phyloP scores from a whole-genome alignment of 2,797 vertebrate genomes.

The Hoplostethus mediterraneus region DNA sequence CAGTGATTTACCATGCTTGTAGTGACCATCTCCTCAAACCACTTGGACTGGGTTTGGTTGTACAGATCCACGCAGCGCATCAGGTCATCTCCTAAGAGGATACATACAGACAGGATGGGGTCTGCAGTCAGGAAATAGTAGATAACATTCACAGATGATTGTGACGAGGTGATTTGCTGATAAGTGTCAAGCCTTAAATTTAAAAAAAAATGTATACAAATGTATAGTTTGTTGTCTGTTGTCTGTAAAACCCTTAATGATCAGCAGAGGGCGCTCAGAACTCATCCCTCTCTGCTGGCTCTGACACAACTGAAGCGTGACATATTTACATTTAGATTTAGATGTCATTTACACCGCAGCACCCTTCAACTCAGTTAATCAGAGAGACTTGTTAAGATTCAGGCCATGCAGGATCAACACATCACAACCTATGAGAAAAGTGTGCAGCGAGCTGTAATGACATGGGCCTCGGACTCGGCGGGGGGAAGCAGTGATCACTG shows the following conservation, averaged over 20 bases:
- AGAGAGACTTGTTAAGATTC: conserved; percentile 18
- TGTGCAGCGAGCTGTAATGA: conserved; percentile 8
- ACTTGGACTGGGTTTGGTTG: conserved; percentile 97
- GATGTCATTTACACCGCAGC: not conserved
- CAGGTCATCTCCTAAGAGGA: conserved; percentile 91
- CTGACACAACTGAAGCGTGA: not conserved
- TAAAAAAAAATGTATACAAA: not conserved
- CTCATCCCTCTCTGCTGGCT: not conserved
- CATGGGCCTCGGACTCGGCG: conserved; percentile 36
- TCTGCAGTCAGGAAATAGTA: not conserved
- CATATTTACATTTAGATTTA: not conserved
- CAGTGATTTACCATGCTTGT: conserved; percentile 89
- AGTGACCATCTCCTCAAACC: conserved; percentile 99
- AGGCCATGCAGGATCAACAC: not conserved
- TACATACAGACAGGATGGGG: not conserved
- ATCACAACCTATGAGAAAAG: conserved; percentile 41
- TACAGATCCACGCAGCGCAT: conserved; percentile 98
- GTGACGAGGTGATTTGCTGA: not conserved
- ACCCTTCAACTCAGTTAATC: not conserved
- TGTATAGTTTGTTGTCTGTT: too few relatives aligned
- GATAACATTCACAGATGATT: not conserved
- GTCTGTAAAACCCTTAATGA: not conserved
- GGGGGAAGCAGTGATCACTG: conserved; percentile 32
- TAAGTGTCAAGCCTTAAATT: not conserved
- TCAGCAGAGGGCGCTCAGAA: conserved; percentile 66